Percentiles rank a stretch among this genome's conserved stretches.
Conservation (phyloP, 2,113 vertebrate genomes). For the Pygoscelis antarcticus region DNA sequence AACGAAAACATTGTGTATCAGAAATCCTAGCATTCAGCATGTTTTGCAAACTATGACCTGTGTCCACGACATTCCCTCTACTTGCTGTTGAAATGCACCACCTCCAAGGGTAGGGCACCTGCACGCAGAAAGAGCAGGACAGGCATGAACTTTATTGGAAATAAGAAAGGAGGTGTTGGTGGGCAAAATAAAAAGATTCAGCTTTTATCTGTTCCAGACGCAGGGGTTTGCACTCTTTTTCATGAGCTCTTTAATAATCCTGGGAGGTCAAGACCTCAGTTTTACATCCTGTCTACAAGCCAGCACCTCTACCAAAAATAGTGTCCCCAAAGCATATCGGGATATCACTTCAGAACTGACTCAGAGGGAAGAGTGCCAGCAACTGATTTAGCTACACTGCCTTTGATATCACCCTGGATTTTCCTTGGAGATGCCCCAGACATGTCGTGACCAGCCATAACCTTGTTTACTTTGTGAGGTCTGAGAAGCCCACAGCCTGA, state of each 20-base stretch:
- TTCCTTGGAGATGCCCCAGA: conserved; percentile 70
- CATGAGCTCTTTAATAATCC: conserved; percentile 50
- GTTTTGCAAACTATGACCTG: not conserved
- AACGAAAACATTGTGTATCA: not conserved
- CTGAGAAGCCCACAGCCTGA: conserved; percentile 55
- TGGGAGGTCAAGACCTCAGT: conserved; percentile 43
- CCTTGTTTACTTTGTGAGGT: conserved; percentile 60
- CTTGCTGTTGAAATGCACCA: not conserved
- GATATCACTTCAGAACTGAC: conserved; percentile 65
- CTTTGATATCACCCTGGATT: conserved; percentile 66
- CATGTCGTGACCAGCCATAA: conserved; percentile 57
- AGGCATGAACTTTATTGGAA: not conserved
- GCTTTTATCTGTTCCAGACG: conserved; percentile 1
- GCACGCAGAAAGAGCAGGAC: not conserved
- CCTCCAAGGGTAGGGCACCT: not conserved
- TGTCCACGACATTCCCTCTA: not conserved
- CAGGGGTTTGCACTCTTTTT: conserved; percentile 7
- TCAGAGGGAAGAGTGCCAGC: conserved; percentile 58
- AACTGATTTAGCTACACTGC: conserved; percentile 55
- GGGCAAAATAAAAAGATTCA: not conserved
- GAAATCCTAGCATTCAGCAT: not conserved
- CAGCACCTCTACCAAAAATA: conserved; percentile 63
- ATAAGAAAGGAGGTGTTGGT: not conserved
- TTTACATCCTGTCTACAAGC: conserved; percentile 60
- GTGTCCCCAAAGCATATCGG: conserved; percentile 56